phyloP scores from a whole-genome alignment of 2,113 vertebrate species.

The Barbus barbus region DNA sequence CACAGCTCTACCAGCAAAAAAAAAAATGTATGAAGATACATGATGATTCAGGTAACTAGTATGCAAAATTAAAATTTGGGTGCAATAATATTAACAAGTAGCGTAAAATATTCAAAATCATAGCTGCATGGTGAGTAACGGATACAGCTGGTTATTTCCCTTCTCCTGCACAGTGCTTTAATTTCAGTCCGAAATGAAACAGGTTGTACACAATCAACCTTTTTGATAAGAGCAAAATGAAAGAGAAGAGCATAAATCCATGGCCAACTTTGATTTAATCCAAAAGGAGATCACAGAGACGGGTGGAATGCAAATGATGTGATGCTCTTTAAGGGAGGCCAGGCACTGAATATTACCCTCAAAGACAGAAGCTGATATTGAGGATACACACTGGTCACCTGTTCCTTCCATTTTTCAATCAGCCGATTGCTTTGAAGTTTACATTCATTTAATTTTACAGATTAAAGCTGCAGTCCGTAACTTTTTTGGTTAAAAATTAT shows the following conservation, averaged over 20 bases:
- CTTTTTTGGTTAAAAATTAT: too few relatives aligned
- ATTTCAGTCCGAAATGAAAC: slow-evolving; percentile 42
- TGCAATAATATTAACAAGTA: slow-evolving; percentile 12
- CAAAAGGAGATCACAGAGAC: slow-evolving; percentile 49
- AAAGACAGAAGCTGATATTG: slow-evolving; percentile 15
- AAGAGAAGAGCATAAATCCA: slow-evolving; percentile 62
- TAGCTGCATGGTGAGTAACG: background rate
- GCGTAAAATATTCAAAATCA: slow-evolving; percentile 16
- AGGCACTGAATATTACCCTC: slow-evolving; percentile 13
- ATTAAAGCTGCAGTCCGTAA: too few relatives aligned
- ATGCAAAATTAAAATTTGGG: background rate
- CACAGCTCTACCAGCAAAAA: too few relatives aligned
- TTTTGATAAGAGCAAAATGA: slow-evolving; percentile 61
- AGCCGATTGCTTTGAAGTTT: slow-evolving; percentile 12
- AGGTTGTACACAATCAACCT: slow-evolving; percentile 53
- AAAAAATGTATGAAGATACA: too few relatives aligned
- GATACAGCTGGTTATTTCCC: background rate
- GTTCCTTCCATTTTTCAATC: background rate
- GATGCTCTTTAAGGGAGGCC: slow-evolving; percentile 31
- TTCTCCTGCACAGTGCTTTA: slow-evolving; percentile 6
- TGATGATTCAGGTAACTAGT: too few relatives aligned
- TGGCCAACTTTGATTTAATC: slow-evolving; percentile 64
- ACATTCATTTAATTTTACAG: background rate
- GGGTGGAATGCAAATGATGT: slow-evolving; percentile 43
- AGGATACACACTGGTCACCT: slow-evolving; percentile 31